phyloP scores from a whole-genome alignment of 2,113 vertebrate species.

The Pseudorhombus dupliciocellatus region DNA sequence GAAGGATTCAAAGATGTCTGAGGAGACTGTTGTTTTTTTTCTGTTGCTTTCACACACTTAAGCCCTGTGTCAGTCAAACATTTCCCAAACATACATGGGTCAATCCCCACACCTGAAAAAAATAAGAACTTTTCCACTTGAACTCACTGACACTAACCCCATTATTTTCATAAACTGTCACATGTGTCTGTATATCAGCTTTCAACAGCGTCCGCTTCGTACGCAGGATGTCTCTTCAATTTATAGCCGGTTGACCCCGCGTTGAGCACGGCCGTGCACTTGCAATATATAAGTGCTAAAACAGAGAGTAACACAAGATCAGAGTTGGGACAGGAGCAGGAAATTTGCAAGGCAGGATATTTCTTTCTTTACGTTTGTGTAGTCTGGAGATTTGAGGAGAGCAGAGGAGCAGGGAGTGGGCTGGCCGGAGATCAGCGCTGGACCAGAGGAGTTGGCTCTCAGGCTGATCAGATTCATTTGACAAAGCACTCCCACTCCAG shows the following conservation, averaged over 20 bases:
- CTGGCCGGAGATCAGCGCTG: conserved; percentile 1
- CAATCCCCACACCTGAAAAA: conserved; percentile 29
- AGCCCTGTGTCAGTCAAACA: conserved; percentile 62
- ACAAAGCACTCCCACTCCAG: conserved; percentile 51
- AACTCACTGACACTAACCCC: conserved; percentile 56
- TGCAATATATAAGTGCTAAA: conserved; percentile 56
- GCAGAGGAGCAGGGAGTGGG: conserved; percentile 24
- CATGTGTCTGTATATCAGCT: conserved; percentile 42
- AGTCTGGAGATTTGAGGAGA: conserved; percentile 35
- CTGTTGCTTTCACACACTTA: conserved; percentile 34
- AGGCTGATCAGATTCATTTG: conserved; percentile 34
- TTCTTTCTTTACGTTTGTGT: conserved; percentile 11
- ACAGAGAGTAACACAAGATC: conserved; percentile 51
- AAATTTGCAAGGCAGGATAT: conserved; percentile 41
- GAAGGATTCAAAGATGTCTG: background rate
- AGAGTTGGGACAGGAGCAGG: conserved; percentile 32
- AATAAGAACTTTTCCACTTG: conserved; percentile 54
- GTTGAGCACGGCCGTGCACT: conserved; percentile 22
- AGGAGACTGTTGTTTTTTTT: conserved; percentile 5
- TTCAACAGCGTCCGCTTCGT: conserved; percentile 29
- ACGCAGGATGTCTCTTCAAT: conserved; percentile 42
- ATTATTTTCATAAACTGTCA: conserved; percentile 50
- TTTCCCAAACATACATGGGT: conserved; percentile 48
- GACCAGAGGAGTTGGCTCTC: conserved; percentile 34
- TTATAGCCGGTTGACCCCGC: conserved; percentile 19